phyloP scores from a whole-genome alignment of 2,113 vertebrate species.

The Pterocles burchelli region DNA sequence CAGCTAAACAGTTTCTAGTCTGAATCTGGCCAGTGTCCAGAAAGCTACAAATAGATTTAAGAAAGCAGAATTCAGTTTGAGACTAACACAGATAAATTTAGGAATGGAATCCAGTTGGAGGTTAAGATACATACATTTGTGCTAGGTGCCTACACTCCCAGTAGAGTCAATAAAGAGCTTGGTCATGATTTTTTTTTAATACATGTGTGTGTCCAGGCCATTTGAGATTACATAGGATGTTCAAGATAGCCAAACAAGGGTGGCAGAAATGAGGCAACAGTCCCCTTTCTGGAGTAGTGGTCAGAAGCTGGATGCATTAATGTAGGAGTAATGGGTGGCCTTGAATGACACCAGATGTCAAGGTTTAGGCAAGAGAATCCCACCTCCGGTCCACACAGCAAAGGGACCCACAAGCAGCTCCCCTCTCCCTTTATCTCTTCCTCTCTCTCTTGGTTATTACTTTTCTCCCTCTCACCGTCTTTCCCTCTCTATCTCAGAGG shows the following conservation, averaged over 20 bases:
- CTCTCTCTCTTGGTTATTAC: background rate
- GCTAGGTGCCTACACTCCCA: background rate
- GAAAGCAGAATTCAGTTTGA: background rate
- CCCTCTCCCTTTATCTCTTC: background rate
- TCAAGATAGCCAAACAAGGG: background rate
- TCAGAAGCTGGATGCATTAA: background rate
- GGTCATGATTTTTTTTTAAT: background rate
- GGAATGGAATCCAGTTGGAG: background rate
- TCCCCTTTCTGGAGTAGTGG: background rate
- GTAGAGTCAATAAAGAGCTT: background rate
- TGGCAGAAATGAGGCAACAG: background rate
- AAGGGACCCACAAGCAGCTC: background rate
- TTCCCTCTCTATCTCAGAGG: background rate
- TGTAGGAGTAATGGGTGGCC: background rate
- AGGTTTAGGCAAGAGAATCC: background rate
- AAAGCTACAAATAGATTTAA: background rate
- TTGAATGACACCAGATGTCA: background rate
- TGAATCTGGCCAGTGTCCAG: background rate
- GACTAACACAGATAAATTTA: background rate
- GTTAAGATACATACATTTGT: background rate
- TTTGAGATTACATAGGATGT: rapidly evolving
- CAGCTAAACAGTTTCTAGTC: background rate
- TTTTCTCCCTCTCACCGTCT: background rate
- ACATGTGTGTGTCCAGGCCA: background rate
- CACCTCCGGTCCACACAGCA: rapidly evolving